Conservation (phyloP, 2,888 invertebrate genomes). For the Pammene fasciana region DNA sequence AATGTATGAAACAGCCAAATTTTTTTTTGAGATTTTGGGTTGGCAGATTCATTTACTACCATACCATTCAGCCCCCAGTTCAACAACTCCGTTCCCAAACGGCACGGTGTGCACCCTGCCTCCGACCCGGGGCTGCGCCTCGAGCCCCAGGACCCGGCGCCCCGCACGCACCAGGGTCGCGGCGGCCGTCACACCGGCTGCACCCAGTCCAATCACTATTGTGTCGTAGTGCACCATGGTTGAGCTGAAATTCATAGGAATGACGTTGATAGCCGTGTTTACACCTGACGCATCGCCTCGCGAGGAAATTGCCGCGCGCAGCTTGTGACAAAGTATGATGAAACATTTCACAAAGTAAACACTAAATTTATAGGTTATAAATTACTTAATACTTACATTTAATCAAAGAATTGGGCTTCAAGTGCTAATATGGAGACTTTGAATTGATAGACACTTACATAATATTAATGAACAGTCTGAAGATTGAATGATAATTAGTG, state of each 20-base stretch:
- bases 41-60: too few relatives aligned
- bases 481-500: background rate
- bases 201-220: constrained; percentile 67
- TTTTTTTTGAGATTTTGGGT: too few relatives aligned
- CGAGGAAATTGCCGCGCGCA: too few relatives aligned
- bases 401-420: constrained; percentile 1
- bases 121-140: constrained; percentile 65
- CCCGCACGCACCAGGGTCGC: constrained; percentile 61
- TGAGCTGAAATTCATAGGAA: background rate
- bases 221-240: constrained; percentile 57
- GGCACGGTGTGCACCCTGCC: constrained; percentile 68
- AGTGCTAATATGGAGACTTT: background rate
- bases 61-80: constrained; percentile 74
- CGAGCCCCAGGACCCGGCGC: constrained; percentile 62
- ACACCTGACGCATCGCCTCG: too few relatives aligned
- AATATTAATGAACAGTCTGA: background rate
- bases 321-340: too few relatives aligned
- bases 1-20: too few relatives aligned
- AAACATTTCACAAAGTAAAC: constrained; percentile 5
- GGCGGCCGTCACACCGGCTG: constrained; percentile 65
- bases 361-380: constrained; percentile 10
- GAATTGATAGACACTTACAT: constrained; percentile 5
- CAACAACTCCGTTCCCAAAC: constrained; percentile 67
- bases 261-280: too few relatives aligned
- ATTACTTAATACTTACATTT: constrained; percentile 1